These are phyloP conservation scores for Phenganax marumi DNA, from an alignment of 92 coral and sea anemone genomes.

Conservation along the genomic window DNA sequence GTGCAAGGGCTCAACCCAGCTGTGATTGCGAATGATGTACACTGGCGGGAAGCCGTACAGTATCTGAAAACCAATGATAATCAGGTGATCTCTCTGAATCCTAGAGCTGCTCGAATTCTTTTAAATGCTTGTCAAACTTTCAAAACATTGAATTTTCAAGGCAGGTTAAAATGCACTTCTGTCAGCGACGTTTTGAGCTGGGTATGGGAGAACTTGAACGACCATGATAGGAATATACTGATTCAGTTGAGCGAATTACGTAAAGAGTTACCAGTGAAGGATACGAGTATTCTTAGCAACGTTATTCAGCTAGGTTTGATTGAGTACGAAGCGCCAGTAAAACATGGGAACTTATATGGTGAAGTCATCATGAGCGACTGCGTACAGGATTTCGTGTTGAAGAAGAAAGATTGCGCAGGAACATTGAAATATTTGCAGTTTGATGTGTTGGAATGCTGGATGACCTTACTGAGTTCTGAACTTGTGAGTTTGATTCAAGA, in stretches of 20 bases:
- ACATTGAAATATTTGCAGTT: constrained; percentile 23
- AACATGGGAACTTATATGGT: not conserved
- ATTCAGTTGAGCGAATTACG: constrained; percentile 69
- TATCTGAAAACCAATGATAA: not conserved
- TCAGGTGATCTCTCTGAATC: not conserved
- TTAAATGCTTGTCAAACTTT: not conserved
- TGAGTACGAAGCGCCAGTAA: constrained; percentile 20
- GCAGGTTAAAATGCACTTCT: not conserved
- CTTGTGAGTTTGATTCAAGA: constrained; percentile 58
- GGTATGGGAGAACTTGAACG: constrained; percentile 18
- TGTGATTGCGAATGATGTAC: not conserved
- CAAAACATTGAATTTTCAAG: not conserved
- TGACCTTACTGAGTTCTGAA: constrained; percentile 63
- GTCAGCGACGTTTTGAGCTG: constrained; percentile 19
- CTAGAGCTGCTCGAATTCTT: constrained; percentile 15
- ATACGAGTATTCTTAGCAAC: constrained; percentile 24
- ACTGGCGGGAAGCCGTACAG: not conserved
- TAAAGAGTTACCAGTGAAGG: constrained; percentile 61
- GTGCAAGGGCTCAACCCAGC: constrained; percentile 5
- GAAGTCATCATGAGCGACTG: constrained; percentile 34
- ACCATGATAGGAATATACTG: constrained; percentile 26
- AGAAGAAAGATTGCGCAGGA: not conserved
- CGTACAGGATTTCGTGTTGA: constrained; percentile 34
- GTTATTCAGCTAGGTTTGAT: constrained; percentile 56
- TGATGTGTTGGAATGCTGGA: constrained; percentile 68